Evolutionary conservation across 2,797 vertebrate species (phyloP), one percentile per base, ranked within the genome.

Genomic region (Spea hammondii): DNA sequence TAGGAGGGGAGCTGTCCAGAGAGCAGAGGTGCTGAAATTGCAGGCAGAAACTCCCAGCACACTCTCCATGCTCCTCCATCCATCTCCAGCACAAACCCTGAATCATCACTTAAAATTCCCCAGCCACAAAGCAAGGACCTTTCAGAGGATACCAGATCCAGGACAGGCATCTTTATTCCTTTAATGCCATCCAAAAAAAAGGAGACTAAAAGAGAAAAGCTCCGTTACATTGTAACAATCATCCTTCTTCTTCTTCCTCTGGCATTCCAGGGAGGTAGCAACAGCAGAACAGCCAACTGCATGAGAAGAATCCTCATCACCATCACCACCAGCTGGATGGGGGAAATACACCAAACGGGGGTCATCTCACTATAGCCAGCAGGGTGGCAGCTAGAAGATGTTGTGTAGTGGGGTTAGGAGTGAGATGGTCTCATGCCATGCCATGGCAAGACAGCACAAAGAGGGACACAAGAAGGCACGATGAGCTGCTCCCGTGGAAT

Each of bases 1-100:
- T 87, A 91, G 90, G 91, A 87, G 89, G 94, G 32, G 94, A 95
- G 93, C 96, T 96, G 95, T 98, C 96, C 95, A 94, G 92, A 89
- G 86, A 86, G 90, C 86, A 86, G 80, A 89, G 93, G 96, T 95
- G 94, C 95, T 97, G 95, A 95, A 96, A 88, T 91, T 90, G 92
- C 89, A 85, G 88, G 44, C 74, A 17, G 44, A 48, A 70, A 74
- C 76, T 78, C 70, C 46, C 77, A 80, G 71, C 74, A 51, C 77
- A 64, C 79, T n/a, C 14, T 65, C 65, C 71, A 65, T 17, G 46
- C 69, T 68, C 65, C 77, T 62, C 65, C 67, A 44, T 71, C 64
- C 77, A 73, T 48, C 72, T 14, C 55, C n/a, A 32, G 6, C 66
- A 44, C 11, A 51, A 17, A 47, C 54, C 70, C 62, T 45, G 64